Base-by-base conservation (phyloP, 2,888 invertebrate genomes). In the Sclerodermus sp. region DNA sequence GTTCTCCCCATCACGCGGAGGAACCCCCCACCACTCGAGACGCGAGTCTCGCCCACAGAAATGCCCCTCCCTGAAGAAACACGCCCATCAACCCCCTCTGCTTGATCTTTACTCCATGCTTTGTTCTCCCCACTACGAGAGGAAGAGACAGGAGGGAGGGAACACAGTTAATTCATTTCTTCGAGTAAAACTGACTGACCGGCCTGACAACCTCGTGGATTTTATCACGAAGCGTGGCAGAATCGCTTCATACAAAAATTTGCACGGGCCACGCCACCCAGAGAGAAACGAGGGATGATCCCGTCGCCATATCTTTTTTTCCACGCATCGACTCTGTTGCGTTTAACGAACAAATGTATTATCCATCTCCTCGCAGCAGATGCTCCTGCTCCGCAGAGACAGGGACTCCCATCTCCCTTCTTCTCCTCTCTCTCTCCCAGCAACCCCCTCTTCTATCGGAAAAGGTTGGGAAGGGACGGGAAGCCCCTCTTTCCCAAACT, bases 181-280 rank as follows among this genome's bases (percentile, higher is more conserved):
- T 70, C 61, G 61, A 64, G 67, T 71, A 66, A 58, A 62, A 66
- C 64, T 66, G 34, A 34, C 34, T 34, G 34, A 34, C 13, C 34
- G 14, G 48, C 50, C 13, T 23, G 63, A 54, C 53, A 49, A 37
- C 53, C 55, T 62, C 57, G 59, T 54, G 62, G 61, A 65, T 67
- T 67, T 67, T 68, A 68, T 67, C 62, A 60, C 48, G 51, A 47
- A 53, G 60, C 64, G 62, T 68, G 29, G 59, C 67, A 58, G 67
- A 74, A 74, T 75, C 62, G 68, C 71, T 73, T 75, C 67, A 69
- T 70, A 74, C 64, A 64, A 71, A 71, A 75, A 73, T 74, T 66
- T 69, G 68, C 68, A 62, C 63, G 60, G 50, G 50, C 55, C 31
- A 18, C 42, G 49, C 47, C 55, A 38, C 39, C 39, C 44, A 16